These are phyloP conservation scores for Malurus melanocephalus DNA, from an alignment of 2,113 vertebrate genomes.

Conservation along the genomic window DNA sequence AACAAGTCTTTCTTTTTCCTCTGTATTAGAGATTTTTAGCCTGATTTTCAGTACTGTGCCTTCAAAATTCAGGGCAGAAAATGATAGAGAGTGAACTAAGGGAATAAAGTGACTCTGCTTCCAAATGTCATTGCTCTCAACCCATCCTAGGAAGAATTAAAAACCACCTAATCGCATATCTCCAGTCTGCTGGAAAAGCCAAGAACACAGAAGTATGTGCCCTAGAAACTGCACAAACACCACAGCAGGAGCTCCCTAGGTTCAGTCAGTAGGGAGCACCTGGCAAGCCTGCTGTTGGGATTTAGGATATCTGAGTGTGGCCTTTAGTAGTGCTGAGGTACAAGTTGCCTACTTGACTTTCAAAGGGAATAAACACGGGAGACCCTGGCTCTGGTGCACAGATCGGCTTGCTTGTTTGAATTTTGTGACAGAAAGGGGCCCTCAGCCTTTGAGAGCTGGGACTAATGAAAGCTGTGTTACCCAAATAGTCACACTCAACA, in stretches of 20 bases:
- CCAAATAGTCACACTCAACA: accelerated
- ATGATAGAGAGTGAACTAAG: neutral
- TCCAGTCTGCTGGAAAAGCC: neutral
- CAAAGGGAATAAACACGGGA: neutral
- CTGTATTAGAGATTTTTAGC: neutral
- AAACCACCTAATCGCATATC: neutral
- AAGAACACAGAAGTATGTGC: neutral
- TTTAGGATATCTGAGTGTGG: neutral
- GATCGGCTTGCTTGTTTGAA: neutral
- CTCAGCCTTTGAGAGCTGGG: neutral
- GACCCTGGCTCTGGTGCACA: neutral
- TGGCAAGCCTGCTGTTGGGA: neutral
- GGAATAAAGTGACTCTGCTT: neutral
- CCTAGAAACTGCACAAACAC: neutral
- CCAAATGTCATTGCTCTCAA: neutral
- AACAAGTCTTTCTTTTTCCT: neutral
- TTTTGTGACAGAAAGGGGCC: neutral
- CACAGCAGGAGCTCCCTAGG: neutral
- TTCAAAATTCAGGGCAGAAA: neutral
- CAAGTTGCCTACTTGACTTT: neutral
- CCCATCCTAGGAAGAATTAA: neutral
- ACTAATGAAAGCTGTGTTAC: neutral
- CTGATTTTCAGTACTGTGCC: neutral
- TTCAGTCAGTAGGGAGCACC: neutral
- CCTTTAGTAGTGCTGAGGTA: neutral